These are phyloP conservation scores for Rachycentron canadum DNA, from an alignment of 2,797 vertebrate species.

Conservation along the genomic window DNA sequence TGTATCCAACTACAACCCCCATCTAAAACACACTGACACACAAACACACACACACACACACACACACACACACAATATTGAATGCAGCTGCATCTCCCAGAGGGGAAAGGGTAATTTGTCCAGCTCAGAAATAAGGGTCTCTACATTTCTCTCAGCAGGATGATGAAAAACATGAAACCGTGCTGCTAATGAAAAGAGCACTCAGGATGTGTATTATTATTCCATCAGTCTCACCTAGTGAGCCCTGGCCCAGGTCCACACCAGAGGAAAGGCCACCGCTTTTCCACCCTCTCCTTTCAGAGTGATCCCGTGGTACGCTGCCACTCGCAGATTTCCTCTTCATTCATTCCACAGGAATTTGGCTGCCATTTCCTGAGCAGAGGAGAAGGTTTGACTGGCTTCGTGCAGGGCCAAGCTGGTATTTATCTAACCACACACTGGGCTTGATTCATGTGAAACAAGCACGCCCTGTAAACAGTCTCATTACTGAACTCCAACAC, in stretches of 20 bases:
- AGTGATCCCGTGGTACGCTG: conserved; percentile 82
- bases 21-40: conserved; percentile 60
- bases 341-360: conserved; percentile 94
- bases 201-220: conserved; percentile 99
- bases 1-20: conserved; percentile 63
- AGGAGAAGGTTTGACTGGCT: conserved; percentile 83
- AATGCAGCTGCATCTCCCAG: conserved; percentile 92
- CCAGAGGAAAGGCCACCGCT: conserved; percentile 89
- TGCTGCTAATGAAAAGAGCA: conserved; percentile 99
- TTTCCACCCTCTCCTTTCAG: conserved; percentile 81
- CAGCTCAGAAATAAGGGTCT: conserved; percentile 92
- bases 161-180: conserved; percentile 98
- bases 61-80: conserved; percentile 83
- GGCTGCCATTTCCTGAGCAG: conserved; percentile 93
- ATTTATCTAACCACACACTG: conserved; percentile 89
- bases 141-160: conserved; percentile 97
- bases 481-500: conserved; percentile 87
- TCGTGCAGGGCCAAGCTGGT: conserved; percentile 81
- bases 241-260: conserved; percentile 91
- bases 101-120: conserved; percentile 91
- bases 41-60: conserved; percentile 44
- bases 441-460: conserved; percentile 88
- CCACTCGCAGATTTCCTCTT: conserved; percentile 95
- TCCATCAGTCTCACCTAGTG: conserved; percentile 99
- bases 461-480: conserved; percentile 87